phyloP scores from a whole-genome alignment of 1,140 invertebrate genomes.

The Acyrthosiphon pisum region DNA sequence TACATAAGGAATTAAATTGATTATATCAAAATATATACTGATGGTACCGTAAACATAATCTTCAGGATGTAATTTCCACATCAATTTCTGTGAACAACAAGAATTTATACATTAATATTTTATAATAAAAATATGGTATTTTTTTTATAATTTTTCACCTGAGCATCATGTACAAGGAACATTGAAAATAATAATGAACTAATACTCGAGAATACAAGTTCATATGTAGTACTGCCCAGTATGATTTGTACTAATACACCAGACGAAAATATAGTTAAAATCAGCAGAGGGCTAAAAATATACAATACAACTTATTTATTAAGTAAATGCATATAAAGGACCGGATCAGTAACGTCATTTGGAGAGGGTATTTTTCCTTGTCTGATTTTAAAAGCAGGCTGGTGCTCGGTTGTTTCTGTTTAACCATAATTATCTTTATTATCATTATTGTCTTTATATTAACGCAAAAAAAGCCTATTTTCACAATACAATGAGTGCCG shows the following conservation, averaged over 20 bases:
- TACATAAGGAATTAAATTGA: slow-evolving; percentile 26
- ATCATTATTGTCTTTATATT: too few species aligned
- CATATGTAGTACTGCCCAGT: slow-evolving; percentile 45
- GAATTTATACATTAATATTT: background rate
- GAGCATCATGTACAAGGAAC: slow-evolving; percentile 41
- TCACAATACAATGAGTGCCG: too few species aligned
- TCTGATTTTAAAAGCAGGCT: too few species aligned
- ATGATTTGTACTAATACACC: slow-evolving; percentile 42
- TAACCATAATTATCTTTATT: too few species aligned
- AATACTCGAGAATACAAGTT: background rate
- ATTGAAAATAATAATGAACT: slow-evolving; percentile 44
- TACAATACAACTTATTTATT: background rate
- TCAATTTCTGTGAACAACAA: slow-evolving; percentile 2
- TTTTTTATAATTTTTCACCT: background rate
- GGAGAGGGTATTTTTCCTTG: too few species aligned
- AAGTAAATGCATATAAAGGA: background rate
- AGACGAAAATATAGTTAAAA: background rate
- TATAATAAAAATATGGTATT: background rate
- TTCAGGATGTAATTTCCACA: slow-evolving; percentile 47
- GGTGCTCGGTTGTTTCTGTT: too few species aligned
- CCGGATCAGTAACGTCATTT: too few species aligned
- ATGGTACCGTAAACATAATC: slow-evolving; percentile 47
- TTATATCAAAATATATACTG: slow-evolving; percentile 47
- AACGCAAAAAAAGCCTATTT: too few species aligned
- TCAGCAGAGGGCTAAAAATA: slow-evolving; percentile 12